phyloP scores from a whole-genome alignment of 2,888 invertebrate genomes.

The Lasioglossum lativentre region DNA sequence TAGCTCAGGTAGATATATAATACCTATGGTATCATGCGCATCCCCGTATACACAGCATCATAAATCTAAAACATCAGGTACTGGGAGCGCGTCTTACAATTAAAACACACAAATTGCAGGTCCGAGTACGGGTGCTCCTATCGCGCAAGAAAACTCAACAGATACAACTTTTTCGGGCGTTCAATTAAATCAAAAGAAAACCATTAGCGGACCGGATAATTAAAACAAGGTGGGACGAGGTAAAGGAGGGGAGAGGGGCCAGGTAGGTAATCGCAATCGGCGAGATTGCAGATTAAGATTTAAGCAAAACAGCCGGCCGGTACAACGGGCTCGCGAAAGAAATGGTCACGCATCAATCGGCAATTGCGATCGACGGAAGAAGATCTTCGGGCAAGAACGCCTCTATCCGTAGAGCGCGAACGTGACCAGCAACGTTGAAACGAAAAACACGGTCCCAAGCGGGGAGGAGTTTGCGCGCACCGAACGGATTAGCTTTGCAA shows the following conservation, averaged over 20 bases:
- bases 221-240: not conserved
- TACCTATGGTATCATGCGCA: not conserved
- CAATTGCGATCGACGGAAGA: slow-evolving; percentile 25
- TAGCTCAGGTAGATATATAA: not conserved
- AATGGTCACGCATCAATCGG: slow-evolving; percentile 24
- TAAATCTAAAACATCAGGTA: not conserved
- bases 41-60: not conserved
- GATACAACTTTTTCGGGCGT: slow-evolving; percentile 4
- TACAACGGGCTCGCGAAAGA: slow-evolving; percentile 11
- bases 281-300: slow-evolving; percentile 26
- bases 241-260: too few relatives aligned
- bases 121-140: not conserved
- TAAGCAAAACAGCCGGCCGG: not conserved
- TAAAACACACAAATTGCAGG: slow-evolving; percentile 8
- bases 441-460: slow-evolving; percentile 21
- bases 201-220: slow-evolving; percentile 9
- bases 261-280: not conserved
- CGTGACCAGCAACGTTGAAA: slow-evolving; percentile 41
- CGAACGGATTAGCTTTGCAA: slow-evolving; percentile 66
- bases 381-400: slow-evolving; percentile 7
- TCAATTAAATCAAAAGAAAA: slow-evolving; percentile 17
- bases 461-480: slow-evolving; percentile 5
- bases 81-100: not conserved
- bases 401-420: slow-evolving; percentile 14
- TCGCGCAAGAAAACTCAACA: not conserved